Evolutionary conservation across 1,140 invertebrate genomes (phyloP), one percentile per base, ranked within the genome.

Genomic region (Augochlora pura): DNA sequence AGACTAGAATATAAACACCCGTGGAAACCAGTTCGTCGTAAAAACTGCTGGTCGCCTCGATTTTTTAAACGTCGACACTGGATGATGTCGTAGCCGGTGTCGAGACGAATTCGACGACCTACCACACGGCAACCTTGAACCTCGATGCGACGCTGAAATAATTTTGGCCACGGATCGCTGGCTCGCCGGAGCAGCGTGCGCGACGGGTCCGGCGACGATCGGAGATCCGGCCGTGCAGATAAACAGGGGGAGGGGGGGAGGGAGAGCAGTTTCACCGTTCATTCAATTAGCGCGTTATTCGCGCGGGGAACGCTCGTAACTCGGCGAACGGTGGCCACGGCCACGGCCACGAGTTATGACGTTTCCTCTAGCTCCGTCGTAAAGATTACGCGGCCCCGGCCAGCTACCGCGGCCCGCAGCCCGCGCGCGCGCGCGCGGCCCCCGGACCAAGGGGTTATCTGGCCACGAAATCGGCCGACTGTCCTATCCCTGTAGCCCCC

Each of bases 261-360:
- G 14, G 21, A 9, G n/a, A 39, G 0, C n/a, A 18, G 69, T 66
- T 62, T 60, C 49, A n/a, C 7, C 60, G 54, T 67, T 79, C 64
- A 52, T 79, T 79, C 77, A 79, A 79, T 79, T 79, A 79, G 62
- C 77, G 63, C 63, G 77, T 67, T 74, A 66, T 66, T 57, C 65
- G 2, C 70, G 42, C 65, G 72, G 68, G 59, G 57, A 42, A 46
- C 38, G 74, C 23, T 72, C 78, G 83, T 75, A 82, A 85, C 54
- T 85, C 75, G 66, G 75, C 84, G 71, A 69, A 66, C 66, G 77
- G 77, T 73, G 79, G 79, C 66, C 52, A n/a, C 38, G 38, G 59
- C 57, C 32, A 12, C 6, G 12, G 42, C 42, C 42, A 68, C 77
- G 84, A 85, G 79, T 85, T 85, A 85, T 82, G 83, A 85, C 83